Conservation (phyloP, 2,888 invertebrate genomes). For the Deilephila elpenor region DNA sequence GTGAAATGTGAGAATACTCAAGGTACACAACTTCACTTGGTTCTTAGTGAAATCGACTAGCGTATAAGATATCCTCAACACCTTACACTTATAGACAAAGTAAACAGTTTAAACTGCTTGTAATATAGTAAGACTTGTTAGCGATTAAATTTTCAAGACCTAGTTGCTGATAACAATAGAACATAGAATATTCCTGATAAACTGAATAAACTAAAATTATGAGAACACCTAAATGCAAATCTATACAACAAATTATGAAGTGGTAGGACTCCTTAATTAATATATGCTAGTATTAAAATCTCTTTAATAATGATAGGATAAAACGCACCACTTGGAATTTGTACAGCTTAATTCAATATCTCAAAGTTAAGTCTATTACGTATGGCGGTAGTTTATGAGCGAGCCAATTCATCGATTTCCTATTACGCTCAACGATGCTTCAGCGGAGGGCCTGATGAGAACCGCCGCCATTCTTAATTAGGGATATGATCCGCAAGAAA, state of each 20-base stretch:
- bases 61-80: not conserved
- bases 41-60: not conserved
- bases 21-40: not conserved
- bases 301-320: no score
- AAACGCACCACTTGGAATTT: no score
- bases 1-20: not conserved
- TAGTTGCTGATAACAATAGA: no score
- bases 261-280: no score
- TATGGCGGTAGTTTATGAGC: slow-evolving; percentile 45
- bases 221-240: no score
- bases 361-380: not conserved
- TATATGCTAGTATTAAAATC: no score
- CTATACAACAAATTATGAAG: no score
- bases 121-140: not conserved
- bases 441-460: slow-evolving; percentile 57
- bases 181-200: no score
- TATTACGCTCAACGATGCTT: slow-evolving; percentile 61
- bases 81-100: not conserved
- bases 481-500: slow-evolving; percentile 73
- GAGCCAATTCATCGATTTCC: slow-evolving; percentile 63
- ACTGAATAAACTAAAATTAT: no score
- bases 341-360: not conserved
- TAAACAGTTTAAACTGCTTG: not conserved
- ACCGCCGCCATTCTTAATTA: slow-evolving; percentile 70
- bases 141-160: no score